Evolutionary conservation across 2,113 vertebrate genomes (phyloP).

Genomic region (Dunckerocampus dactyliophorus): DNA sequence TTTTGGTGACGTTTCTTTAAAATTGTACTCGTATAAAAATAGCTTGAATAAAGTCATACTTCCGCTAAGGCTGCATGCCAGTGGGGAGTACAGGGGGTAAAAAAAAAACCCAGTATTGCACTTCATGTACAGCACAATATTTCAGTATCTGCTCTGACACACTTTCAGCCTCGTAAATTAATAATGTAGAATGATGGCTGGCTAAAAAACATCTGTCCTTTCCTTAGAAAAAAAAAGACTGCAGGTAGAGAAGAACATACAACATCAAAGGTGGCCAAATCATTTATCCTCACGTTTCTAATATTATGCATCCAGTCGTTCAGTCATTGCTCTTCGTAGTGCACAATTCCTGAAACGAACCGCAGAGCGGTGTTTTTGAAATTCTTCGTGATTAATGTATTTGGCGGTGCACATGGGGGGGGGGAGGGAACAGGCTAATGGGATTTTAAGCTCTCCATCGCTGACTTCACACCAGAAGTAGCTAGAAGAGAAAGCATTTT

Average conservation of each 20-base stretch:
- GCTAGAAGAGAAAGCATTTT: conserved; percentile 44
- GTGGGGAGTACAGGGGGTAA: conserved; percentile 1
- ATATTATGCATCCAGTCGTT: conserved; percentile 5
- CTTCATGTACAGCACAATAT: conserved; percentile 10
- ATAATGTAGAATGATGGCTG: conserved; percentile 47
- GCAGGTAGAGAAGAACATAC: background rate
- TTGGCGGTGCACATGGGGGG: conserved; percentile 13
- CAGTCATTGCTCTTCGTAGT: conserved; percentile 2
- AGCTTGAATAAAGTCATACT: conserved; percentile 15
- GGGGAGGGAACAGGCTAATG: conserved; percentile 22
- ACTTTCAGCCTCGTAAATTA: conserved; percentile 53
- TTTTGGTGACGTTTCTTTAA: background rate
- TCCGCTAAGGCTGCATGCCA: conserved; percentile 1
- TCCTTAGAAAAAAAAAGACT: conserved; percentile 17
- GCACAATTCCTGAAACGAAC: conserved; percentile 23
- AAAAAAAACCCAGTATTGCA: conserved; percentile 3
- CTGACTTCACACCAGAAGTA: conserved; percentile 35
- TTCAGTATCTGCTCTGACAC: conserved; percentile 38
- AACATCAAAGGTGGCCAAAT: background rate
- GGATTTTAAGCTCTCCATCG: conserved; percentile 42
- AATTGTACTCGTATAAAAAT: background rate
- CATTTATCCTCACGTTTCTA: background rate
- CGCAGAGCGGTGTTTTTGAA: conserved; percentile 7
- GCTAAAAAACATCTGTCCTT: conserved; percentile 31
- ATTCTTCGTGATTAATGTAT: conserved; percentile 51